phyloP scores from a whole-genome alignment of 2,888 invertebrate species.

The Tinea trinotella region DNA sequence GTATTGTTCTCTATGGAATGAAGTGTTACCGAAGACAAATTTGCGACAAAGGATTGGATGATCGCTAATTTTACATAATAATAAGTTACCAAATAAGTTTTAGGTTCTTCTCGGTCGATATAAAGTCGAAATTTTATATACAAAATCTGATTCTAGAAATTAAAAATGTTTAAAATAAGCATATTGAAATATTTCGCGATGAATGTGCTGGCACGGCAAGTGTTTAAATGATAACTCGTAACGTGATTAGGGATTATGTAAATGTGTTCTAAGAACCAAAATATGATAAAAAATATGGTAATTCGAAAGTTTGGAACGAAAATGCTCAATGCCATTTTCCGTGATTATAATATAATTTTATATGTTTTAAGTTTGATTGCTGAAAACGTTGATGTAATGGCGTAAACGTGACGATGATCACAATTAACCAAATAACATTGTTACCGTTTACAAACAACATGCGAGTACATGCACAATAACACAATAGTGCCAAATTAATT shows the following conservation, averaged over 20 bases:
- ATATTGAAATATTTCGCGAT: conserved; percentile 61
- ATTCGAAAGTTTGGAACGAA: conserved; percentile 1
- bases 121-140: conserved; percentile 7
- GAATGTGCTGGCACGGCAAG: conserved; percentile 54
- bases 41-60: conserved; percentile 53
- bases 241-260: conserved; percentile 11
- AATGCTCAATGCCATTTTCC: conserved; percentile 5
- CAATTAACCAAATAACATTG: conserved; percentile 66
- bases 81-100: conserved; percentile 70
- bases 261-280: conserved; percentile 15
- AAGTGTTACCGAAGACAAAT: conserved; percentile 60
- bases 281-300: conserved; percentile 9
- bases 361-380: conserved; percentile 4
- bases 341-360: background rate
- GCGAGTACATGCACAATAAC: conserved; percentile 29
- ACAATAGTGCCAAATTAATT: conserved; percentile 67
- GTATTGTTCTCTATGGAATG: conserved; percentile 43
- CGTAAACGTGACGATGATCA: too few species aligned
- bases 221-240: background rate
- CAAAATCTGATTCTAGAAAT: conserved; percentile 7
- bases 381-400: background rate
- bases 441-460: conserved; percentile 48
- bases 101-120: conserved; percentile 38
- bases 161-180: conserved; percentile 5
- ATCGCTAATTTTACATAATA: conserved; percentile 55